These are phyloP conservation scores for Micrastur ruficollis DNA, from an alignment of 2,797 vertebrate genomes.

Conservation along the genomic window DNA sequence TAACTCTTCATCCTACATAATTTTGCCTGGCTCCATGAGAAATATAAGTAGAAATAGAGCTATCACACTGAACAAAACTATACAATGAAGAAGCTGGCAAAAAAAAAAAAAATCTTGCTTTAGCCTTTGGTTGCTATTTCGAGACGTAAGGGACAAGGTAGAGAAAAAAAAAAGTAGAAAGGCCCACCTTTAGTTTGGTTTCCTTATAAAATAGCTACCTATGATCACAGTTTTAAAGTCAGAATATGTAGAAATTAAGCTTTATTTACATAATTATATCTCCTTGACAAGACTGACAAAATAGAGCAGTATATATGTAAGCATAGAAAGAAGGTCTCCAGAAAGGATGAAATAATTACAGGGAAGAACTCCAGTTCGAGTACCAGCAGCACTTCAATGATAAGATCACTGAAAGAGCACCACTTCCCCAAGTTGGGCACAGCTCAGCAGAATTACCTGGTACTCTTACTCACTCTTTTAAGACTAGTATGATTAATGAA, in stretches of 20 bases:
- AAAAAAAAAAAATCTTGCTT: not conserved
- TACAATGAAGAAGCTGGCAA: not conserved
- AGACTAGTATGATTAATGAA: not conserved
- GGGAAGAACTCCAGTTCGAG: not conserved
- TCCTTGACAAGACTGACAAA: not conserved
- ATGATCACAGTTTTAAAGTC: not conserved
- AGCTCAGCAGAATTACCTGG: not conserved
- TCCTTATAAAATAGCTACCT: not conserved
- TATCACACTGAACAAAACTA: not conserved
- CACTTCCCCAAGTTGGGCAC: not conserved
- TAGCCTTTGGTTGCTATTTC: not conserved
- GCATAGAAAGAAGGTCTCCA: not conserved
- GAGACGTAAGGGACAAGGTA: not conserved
- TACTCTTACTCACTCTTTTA: not conserved
- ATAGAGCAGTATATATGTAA: not conserved
- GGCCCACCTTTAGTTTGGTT: not conserved
- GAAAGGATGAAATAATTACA: not conserved
- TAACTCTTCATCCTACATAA: not conserved
- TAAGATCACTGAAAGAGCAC: not conserved
- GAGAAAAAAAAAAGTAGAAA: not conserved
- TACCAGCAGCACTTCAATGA: not conserved
- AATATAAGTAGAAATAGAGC: not conserved
- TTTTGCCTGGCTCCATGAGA: not conserved
- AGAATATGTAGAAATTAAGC: not conserved
- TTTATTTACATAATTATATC: not conserved